Evolutionary conservation across 2,113 vertebrate genomes (phyloP), one percentile per base, ranked within the genome.

Genomic region (Notarius quadriscutis): DNA sequence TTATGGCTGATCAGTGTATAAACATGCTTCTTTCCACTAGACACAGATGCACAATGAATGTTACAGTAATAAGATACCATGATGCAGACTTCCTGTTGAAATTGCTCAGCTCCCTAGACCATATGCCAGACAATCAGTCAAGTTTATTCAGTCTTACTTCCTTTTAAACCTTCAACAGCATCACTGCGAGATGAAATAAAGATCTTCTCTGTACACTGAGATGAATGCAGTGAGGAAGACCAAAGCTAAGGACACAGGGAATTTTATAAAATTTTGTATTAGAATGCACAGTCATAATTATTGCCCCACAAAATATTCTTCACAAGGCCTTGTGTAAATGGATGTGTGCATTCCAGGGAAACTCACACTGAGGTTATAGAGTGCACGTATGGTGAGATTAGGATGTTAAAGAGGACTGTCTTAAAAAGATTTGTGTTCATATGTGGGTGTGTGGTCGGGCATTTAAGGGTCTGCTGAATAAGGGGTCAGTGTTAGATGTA

Each of bases 191-290:
- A 77, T 77, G n/a, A 67, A 86, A 55, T 79, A 34, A 60, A 53
- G 84, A 85, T 86, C 50, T 93, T 86, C 27, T 93, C 58, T 87
- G 91, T 92, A 90, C 88, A 87, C 78, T 89, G 83, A 86, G 25
- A 55, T 86, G 71, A 79, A n/a, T 89, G 91, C 78, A 84, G 90
- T 90, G 90, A 91, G 85, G 91, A 87, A 93, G 93, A 95, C 95
- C 94, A 95, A 95, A 95, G 93, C 89, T 91, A 91, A 92, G 92
- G 93, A 93, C 91, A 94, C 92, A 93, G 94, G 93, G 92, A 91
- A 92, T 91, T 90, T 91, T 92, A 92, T 93, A 94, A 94, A 91
- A 92, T 91, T 90, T 91, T 93, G 88, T 91, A 83, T 27, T 50
- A 58, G 72, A 93, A 94, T 89, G 86, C 92, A 93, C 90, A 92